Percentiles rank a stretch among this genome's conserved stretches.
These are phyloP conservation scores for Plestiodon gilberti DNA, from an alignment of 2,113 vertebrate species.

Conservation along the genomic window DNA sequence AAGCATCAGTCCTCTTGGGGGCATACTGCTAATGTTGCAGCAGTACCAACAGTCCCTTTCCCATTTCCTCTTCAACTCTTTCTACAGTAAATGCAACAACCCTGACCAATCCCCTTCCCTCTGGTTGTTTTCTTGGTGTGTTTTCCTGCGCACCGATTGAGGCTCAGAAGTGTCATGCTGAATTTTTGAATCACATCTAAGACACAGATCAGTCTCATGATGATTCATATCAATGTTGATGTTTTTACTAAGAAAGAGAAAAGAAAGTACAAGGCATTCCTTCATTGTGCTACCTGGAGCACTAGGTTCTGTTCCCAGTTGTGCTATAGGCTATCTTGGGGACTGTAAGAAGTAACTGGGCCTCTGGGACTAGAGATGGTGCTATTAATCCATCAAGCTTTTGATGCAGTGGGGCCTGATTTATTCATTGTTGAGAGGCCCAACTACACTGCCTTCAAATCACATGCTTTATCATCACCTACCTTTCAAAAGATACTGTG, in stretches of 20 bases:
- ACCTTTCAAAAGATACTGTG: neutral
- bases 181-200: neutral
- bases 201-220: neutral
- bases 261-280: neutral
- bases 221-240: neutral
- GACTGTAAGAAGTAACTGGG: neutral
- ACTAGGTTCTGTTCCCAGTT: neutral
- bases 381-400: neutral
- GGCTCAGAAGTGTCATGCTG: neutral
- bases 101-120: neutral
- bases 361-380: no score
- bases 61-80: neutral
- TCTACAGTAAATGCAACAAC: neutral
- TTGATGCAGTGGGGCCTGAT: neutral
- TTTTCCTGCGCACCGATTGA: neutral
- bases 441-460: neutral
- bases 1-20: constrained; percentile 70
- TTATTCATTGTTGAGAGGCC: neutral
- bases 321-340: neutral
- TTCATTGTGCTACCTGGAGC: neutral
- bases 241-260: neutral
- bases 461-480: neutral
- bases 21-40: constrained; percentile 76
- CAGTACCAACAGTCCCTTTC: neutral
- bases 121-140: neutral